Evolutionary conservation across 2,888 invertebrate species (phyloP).

Genomic region (Drosophila paracracens): DNA sequence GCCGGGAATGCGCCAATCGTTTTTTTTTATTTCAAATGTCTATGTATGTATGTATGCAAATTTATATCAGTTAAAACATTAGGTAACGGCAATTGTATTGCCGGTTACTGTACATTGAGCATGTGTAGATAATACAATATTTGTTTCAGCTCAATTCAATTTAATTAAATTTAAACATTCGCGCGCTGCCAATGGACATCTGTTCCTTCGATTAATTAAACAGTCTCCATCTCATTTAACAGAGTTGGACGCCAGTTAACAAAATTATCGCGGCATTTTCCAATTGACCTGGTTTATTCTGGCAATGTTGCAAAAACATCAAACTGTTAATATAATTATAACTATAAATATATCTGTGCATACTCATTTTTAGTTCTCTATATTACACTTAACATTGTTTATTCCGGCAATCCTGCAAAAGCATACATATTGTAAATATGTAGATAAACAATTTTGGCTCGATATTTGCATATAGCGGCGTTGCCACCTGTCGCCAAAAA

Average conservation of each 20-base stretch:
- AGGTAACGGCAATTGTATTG: neutral
- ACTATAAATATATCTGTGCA: neutral
- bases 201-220: neutral
- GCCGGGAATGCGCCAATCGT: neutral
- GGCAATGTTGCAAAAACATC: neutral
- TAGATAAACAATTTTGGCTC: neutral
- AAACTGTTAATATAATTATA: neutral
- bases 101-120: too few relatives aligned
- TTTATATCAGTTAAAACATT: neutral
- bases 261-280: neutral
- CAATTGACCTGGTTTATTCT: neutral
- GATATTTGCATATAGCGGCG: neutral
- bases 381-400: neutral
- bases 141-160: neutral
- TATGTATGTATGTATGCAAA: neutral
- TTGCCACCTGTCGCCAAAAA: constrained; percentile 18
- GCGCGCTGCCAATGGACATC: neutral
- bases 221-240: neutral
- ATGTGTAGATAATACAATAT: neutral
- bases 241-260: neutral
- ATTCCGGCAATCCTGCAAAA: neutral
- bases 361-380: neutral
- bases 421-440: neutral
- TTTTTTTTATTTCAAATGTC: neutral
- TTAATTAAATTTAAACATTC: neutral